These are phyloP conservation scores for Drosophila setifemur DNA, from an alignment of 1,140 invertebrate genomes.

Conservation along the genomic window DNA sequence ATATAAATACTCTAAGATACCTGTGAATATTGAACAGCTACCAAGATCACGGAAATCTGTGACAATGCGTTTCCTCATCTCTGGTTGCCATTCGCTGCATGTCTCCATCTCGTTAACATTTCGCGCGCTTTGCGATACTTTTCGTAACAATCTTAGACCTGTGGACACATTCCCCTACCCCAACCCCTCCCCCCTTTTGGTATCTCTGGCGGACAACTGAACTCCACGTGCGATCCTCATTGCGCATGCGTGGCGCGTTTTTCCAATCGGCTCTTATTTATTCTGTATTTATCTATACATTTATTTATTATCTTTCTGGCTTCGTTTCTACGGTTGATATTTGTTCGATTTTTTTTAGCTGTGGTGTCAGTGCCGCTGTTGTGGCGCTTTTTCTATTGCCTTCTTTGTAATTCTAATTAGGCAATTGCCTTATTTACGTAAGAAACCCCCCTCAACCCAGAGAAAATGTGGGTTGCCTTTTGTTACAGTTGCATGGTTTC, in stretches of 20 bases:
- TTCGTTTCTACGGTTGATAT: slow-evolving; percentile 24
- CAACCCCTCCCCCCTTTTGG: not conserved
- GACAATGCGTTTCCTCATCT: slow-evolving; percentile 17
- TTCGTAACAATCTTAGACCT: slow-evolving; percentile 49
- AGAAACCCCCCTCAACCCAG: slow-evolving; percentile 11
- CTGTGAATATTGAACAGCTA: too few relatives aligned
- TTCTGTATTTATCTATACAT: slow-evolving; percentile 77
- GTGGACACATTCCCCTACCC: not conserved
- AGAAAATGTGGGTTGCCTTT: slow-evolving; percentile 13
- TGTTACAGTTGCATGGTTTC: slow-evolving; percentile 54
- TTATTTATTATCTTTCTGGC: slow-evolving; percentile 73
- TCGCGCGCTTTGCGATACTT: slow-evolving; percentile 75
- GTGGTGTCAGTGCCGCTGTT: slow-evolving; percentile 46
- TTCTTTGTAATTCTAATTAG: slow-evolving; percentile 80
- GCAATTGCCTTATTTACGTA: slow-evolving; percentile 62
- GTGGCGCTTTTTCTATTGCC: slow-evolving; percentile 77
- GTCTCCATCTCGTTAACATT: slow-evolving; percentile 64
- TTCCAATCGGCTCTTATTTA: slow-evolving; percentile 77
- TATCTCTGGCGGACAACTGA: not conserved
- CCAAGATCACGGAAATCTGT: not conserved
- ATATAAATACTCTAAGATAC: too few relatives aligned
- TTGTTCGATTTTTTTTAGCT: slow-evolving; percentile 17
- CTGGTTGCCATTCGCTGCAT: slow-evolving; percentile 55
- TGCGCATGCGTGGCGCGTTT: slow-evolving; percentile 65
- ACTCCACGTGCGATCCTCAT: slow-evolving; percentile 56